Evolutionary conservation across 1,140 invertebrate genomes (phyloP).

Genomic region (Globodera rostochiensis): DNA sequence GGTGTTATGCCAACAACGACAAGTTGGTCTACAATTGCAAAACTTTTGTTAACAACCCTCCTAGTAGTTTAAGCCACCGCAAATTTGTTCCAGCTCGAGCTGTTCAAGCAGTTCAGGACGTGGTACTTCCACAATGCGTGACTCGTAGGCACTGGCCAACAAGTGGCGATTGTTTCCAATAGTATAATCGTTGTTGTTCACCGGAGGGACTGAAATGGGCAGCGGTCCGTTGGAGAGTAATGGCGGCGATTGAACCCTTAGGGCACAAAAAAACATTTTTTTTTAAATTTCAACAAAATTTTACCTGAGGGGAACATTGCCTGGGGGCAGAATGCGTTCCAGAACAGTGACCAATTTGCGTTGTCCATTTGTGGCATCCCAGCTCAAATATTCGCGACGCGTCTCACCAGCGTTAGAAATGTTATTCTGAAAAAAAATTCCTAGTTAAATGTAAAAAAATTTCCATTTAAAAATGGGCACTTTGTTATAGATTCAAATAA

Average conservation of each 20-base stretch:
- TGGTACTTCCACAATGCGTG: constrained; percentile 24
- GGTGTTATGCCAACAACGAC: constrained; percentile 52
- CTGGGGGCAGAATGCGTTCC: constrained; percentile 46
- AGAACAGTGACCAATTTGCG: constrained; percentile 58
- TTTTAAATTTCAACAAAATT: not conserved
- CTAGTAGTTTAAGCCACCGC: constrained; percentile 25
- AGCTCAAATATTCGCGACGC: constrained; percentile 46
- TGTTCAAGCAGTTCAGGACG: constrained; percentile 25
- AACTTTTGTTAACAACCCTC: not conserved
- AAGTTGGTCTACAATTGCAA: constrained; percentile 42
- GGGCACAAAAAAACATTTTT: constrained; percentile 25
- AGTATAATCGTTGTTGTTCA: constrained; percentile 12
- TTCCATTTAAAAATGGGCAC: constrained; percentile 1
- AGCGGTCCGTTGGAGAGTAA: not conserved
- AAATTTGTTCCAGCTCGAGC: constrained; percentile 44
- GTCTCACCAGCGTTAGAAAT: constrained; percentile 26
- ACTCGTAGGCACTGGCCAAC: constrained; percentile 32
- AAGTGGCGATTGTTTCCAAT: constrained; percentile 15
- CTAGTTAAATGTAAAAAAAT: constrained; percentile 5
- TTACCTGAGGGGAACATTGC: constrained; percentile 31
- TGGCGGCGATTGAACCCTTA: not conserved
- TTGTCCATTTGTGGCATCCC: constrained; percentile 54
- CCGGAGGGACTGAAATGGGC: too few relatives aligned
- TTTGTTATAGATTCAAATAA: constrained; percentile 1
- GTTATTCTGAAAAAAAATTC: not conserved